Evolutionary conservation across 2,797 vertebrate genomes (phyloP), one percentile per base, ranked within the genome.

Genomic region (Brotula barbata): DNA sequence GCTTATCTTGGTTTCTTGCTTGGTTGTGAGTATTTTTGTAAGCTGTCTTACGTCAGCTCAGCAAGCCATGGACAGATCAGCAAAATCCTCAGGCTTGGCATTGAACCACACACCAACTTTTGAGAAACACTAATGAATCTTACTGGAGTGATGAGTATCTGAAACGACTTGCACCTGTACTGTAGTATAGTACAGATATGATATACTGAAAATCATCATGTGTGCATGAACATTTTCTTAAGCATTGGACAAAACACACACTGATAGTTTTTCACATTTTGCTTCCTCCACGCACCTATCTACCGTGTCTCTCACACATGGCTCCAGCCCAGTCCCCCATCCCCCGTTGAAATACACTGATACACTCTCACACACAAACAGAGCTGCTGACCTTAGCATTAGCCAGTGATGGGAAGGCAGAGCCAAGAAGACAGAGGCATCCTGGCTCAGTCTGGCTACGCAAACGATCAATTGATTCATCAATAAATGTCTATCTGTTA

Each of bases 401-500:
- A 61, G 70, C 23, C 65, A 45, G 51, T 74, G 68, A 84, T 78
- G 71, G 73, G 65, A 77, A 84, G 74, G 59, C 72, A 56, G 51
- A 59, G 70, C 77, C 77, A 76, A 78, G 80, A 80, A 67, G 74
- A 77, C 68, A 46, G 66, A 73, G 58, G 71, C 55, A 68, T 85
- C 65, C 49, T 80, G 80, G 55, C 77, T 84, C 70, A 64, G 78
- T 66, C 73, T 75, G 78, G 67, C 81, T 63, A 54, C 54, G 59
- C 73, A 77, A 77, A 68, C 63, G 41, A 89, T 89, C 87, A 83
- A 86, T 81, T 81, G 69, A 77, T 75, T 73, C 63, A 68, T 89
- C 87, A 85, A 86, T 87, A 80, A 75, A 28, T 58, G 69, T 75
- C 79, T 86, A 86, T 87, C 75, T 78, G 75, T 77, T 81, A 73